Conservation (phyloP, 2,888 invertebrate genomes). For the Harpalus rubripes region DNA sequence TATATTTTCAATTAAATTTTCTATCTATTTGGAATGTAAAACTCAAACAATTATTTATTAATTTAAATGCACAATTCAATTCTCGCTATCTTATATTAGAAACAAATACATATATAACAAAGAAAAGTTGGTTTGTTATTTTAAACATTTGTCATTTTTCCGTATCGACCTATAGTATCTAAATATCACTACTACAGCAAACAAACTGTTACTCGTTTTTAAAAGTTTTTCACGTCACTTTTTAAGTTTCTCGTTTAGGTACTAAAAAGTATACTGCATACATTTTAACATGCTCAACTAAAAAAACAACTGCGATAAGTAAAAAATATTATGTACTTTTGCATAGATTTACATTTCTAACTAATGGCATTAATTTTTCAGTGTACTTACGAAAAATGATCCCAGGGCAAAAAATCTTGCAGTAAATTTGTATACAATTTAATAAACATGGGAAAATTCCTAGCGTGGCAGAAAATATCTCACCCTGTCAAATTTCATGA, state of each 20-base stretch:
- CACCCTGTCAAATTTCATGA: constrained; percentile 35
- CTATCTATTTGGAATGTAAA: too few species aligned
- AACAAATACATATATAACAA: too few species aligned
- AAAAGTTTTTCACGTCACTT: not conserved
- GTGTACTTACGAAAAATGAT: not conserved
- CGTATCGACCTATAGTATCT: too few species aligned
- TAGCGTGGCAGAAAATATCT: constrained; percentile 14
- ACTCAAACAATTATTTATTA: too few species aligned
- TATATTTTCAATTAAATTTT: too few species aligned
- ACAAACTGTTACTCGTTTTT: too few species aligned
- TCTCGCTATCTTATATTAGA: too few species aligned
- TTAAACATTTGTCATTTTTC: too few species aligned
- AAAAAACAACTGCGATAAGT: not conserved
- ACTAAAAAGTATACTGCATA: not conserved
- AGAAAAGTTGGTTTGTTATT: too few species aligned
- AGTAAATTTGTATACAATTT: constrained; percentile 18
- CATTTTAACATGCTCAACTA: not conserved
- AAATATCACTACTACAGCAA: too few species aligned
- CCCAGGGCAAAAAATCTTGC: not conserved
- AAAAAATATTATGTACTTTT: constrained; percentile 1
- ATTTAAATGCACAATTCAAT: too few species aligned
- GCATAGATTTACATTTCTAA: not conserved
- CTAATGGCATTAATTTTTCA: constrained; percentile 3
- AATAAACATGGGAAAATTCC: constrained; percentile 22
- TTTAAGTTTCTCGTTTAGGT: not conserved